phyloP scores from a whole-genome alignment of 2,888 invertebrate species.

The Agrilus mali region DNA sequence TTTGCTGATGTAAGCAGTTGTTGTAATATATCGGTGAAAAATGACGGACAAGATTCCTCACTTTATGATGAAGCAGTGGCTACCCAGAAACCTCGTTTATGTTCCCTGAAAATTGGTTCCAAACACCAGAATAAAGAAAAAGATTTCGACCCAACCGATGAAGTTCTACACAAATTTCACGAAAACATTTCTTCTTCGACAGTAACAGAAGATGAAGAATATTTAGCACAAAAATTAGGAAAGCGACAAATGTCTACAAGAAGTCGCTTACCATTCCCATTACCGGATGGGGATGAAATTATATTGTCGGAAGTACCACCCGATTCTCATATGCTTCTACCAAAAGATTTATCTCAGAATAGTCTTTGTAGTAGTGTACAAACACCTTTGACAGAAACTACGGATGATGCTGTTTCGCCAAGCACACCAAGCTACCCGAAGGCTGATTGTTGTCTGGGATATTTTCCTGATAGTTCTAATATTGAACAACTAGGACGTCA shows the following conservation, averaged over 20 bases:
- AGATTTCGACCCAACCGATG: conserved; percentile 15
- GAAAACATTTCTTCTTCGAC: conserved; percentile 23
- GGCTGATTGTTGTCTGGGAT: conserved; percentile 25
- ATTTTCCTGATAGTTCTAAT: conserved; percentile 22
- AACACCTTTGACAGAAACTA: conserved; percentile 33
- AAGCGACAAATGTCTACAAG: conserved; percentile 46
- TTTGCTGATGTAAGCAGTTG: conserved; percentile 80
- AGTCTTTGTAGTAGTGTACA: conserved; percentile 30
- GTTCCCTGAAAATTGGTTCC: conserved; percentile 25
- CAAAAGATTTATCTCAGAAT: conserved; percentile 31
- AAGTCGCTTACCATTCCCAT: conserved; percentile 43
- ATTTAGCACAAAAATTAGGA: conserved; percentile 42
- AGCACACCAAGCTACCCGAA: conserved; percentile 18
- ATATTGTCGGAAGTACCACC: conserved; percentile 11
- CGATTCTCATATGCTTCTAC: conserved; percentile 20
- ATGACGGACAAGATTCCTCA: conserved; percentile 43
- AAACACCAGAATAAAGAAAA: conserved; percentile 28
- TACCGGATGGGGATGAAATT: conserved; percentile 32
- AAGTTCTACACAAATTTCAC: conserved; percentile 24
- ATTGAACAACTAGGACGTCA: conserved; percentile 15
- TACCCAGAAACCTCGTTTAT: conserved; percentile 26
- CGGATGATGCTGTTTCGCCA: conserved; percentile 30
- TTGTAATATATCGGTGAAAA: conserved; percentile 57
- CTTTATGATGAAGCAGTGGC: conserved; percentile 44
- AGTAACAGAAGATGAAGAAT: conserved; percentile 41